A percentile compares a stretch with the other conserved stretches of the same genome.
These are phyloP conservation scores for Drosophila ironensis DNA, from an alignment of 1,140 invertebrate species.

Conservation along the genomic window DNA sequence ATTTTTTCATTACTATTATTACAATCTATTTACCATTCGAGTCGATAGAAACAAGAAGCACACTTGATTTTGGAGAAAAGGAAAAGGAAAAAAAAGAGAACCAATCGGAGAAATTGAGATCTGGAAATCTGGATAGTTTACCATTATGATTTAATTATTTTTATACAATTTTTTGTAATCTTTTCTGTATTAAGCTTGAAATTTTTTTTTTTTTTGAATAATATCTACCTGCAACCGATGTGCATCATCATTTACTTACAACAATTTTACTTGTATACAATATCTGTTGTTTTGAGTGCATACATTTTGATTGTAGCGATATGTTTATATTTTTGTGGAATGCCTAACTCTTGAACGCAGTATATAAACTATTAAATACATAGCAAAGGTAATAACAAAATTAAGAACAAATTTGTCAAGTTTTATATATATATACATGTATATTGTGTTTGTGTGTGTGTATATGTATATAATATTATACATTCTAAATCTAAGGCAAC, in stretches of 20 bases:
- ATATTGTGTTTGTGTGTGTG: no score
- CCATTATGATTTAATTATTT: background rate
- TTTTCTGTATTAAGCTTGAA: background rate
- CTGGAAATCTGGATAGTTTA: background rate
- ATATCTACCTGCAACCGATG: background rate
- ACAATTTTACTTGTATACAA: background rate
- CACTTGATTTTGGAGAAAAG: no score
- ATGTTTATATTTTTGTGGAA: constrained; percentile 1
- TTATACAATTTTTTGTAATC: background rate
- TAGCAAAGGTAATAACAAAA: constrained; percentile 9
- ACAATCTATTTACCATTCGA: constrained; percentile 22
- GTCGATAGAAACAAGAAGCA: background rate
- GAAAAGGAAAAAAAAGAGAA: background rate
- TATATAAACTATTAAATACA: constrained; percentile 22
- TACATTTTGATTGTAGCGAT: background rate
- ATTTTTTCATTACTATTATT: constrained; percentile 65
- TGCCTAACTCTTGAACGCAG: constrained; percentile 26
- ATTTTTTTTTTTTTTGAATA: background rate
- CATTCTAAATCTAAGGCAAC: constrained; percentile 23
- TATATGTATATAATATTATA: constrained; percentile 10
- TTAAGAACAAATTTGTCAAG: constrained; percentile 36
- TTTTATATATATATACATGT: constrained; percentile 31
- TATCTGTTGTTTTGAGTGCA: background rate
- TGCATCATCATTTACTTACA: background rate
- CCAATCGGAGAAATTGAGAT: background rate